A percentile compares a stretch with the other conserved stretches of the same genome.
phyloP scores from a whole-genome alignment of 2,797 vertebrate genomes.

The Platyrinchus mystaceus region DNA sequence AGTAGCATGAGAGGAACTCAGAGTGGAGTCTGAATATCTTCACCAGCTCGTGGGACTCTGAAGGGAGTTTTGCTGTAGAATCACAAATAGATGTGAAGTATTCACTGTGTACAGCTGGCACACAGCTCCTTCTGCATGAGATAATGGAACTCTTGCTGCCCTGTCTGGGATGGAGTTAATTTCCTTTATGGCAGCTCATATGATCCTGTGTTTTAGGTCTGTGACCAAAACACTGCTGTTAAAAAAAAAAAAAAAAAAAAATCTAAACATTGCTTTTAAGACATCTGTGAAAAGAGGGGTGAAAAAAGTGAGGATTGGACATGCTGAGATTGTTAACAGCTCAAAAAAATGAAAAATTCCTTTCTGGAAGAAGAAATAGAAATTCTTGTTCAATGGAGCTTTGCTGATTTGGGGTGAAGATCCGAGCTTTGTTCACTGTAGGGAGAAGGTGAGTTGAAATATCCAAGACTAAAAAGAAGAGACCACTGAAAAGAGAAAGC shows the following conservation, averaged over 20 bases:
- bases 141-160: background rate
- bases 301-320: background rate
- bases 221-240: background rate
- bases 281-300: background rate
- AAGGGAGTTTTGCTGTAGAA: background rate
- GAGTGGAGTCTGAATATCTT: background rate
- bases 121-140: background rate
- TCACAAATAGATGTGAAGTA: background rate
- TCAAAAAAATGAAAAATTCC: background rate
- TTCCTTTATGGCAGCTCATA: background rate
- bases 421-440: background rate
- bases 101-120: background rate
- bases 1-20: background rate
- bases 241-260: background rate
- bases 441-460: conserved; percentile 13
- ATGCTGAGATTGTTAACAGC: background rate
- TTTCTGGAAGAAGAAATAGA: background rate
- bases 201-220: background rate
- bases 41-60: background rate
- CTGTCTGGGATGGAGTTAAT: background rate
- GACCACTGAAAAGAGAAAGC: conserved; percentile 33
- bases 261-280: background rate
- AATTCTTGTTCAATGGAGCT: conserved; percentile 25
- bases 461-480: conserved; percentile 12
- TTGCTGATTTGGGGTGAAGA: conserved; percentile 35